Evolutionary conservation across 2,888 invertebrate genomes (phyloP).

Genomic region (Drosophila neoperkinsi): DNA sequence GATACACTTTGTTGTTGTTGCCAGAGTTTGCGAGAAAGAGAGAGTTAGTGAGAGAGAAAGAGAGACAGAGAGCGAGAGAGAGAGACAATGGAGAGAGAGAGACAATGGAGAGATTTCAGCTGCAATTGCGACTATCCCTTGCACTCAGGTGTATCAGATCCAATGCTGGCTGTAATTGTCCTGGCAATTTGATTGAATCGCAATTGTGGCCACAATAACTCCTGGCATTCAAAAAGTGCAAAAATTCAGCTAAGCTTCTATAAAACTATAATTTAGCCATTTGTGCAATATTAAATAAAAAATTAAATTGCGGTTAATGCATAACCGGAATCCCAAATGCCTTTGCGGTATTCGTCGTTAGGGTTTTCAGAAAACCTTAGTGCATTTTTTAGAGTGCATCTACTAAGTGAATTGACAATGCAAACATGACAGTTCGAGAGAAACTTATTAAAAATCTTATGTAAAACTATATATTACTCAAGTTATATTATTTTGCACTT

Average conservation of each 20-base stretch:
- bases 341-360: background rate
- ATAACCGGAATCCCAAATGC: background rate
- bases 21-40: background rate
- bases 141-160: background rate
- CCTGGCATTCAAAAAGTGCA: background rate
- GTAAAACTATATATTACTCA: background rate
- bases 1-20: background rate
- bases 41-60: background rate
- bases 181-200: conserved; percentile 1
- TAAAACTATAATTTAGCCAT: background rate
- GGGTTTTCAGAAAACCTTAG: background rate
- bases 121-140: conserved; percentile 6
- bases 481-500: background rate
- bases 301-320: background rate
- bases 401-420: no score
- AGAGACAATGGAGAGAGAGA: background rate
- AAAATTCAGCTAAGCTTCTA: background rate
- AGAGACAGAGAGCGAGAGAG: background rate
- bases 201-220: background rate
- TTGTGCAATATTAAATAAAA: background rate
- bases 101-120: background rate
- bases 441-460: background rate
- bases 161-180: background rate
- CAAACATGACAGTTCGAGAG: background rate
- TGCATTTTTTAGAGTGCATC: background rate